Conservation (phyloP, 1,140 invertebrate genomes). For the Eulimnadia texana region DNA sequence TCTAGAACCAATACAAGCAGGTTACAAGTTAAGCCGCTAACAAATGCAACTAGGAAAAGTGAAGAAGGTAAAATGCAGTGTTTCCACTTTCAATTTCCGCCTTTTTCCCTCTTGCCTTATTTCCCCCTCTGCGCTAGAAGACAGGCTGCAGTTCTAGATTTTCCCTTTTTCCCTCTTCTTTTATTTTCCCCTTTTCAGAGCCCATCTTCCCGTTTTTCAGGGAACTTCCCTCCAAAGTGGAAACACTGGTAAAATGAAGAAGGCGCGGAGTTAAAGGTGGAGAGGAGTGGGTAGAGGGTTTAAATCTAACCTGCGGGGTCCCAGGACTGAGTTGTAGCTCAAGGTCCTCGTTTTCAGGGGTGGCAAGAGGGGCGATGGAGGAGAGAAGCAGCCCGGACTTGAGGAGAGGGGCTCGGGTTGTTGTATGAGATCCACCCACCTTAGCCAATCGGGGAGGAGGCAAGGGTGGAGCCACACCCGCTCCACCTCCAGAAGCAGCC, state of each 20-base stretch:
- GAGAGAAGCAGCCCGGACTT: conserved; percentile 31
- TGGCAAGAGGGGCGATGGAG: conserved; percentile 59
- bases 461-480: conserved; percentile 8
- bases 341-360: conserved; percentile 56
- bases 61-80: background rate
- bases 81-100: background rate
- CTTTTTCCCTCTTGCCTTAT: too few species aligned
- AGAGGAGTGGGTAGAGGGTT: background rate
- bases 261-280: background rate
- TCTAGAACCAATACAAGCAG: background rate
- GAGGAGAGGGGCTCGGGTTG: conserved; percentile 22
- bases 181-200: too few species aligned
- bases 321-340: conserved; percentile 1
- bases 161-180: too few species aligned
- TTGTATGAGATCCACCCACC: background rate
- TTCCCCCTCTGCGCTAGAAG: too few species aligned
- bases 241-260: background rate
- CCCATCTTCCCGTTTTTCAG: too few species aligned
- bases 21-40: background rate
- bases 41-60: background rate
- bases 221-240: background rate
- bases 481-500: conserved; percentile 18
- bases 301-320: background rate
- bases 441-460: conserved; percentile 17
- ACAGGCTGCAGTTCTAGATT: too few species aligned